These are phyloP conservation scores for Xerus rutilus DNA, from an alignment of 2,797 vertebrate genomes.

Conservation along the genomic window DNA sequence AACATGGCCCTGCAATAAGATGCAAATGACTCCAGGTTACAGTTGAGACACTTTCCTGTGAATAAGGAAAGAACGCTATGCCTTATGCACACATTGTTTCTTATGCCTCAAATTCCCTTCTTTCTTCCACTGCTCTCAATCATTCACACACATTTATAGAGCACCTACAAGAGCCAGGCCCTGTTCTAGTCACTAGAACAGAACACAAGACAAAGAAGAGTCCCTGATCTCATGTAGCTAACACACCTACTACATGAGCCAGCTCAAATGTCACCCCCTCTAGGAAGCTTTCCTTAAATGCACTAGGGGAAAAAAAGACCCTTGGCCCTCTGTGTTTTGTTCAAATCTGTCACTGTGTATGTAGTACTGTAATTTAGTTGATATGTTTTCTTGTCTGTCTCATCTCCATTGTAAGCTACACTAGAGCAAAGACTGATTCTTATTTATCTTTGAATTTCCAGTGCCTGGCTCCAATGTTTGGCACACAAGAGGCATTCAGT, in stretches of 20 bases:
- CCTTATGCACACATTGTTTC: constrained; percentile 2
- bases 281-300: constrained; percentile 49
- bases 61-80: constrained; percentile 9
- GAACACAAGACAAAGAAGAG: constrained; percentile 8
- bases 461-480: constrained; percentile 3
- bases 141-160: neutral
- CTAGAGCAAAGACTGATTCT: constrained; percentile 10
- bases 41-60: neutral
- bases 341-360: constrained; percentile 3
- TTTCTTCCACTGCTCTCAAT: neutral
- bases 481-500: neutral
- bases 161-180: neutral
- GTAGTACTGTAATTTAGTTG: neutral
- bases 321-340: neutral
- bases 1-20: constrained; percentile 22
- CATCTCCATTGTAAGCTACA: constrained; percentile 49
- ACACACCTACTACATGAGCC: neutral
- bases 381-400: constrained; percentile 35
- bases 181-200: neutral
- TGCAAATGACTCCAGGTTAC: constrained; percentile 44
- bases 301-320: neutral
- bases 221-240: neutral
- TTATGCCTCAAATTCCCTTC: neutral
- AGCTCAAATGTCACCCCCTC: constrained; percentile 43
- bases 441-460: constrained; percentile 57